Evolutionary conservation across 2,113 vertebrate species (phyloP).

Genomic region (Sclerurus mexicanus): DNA sequence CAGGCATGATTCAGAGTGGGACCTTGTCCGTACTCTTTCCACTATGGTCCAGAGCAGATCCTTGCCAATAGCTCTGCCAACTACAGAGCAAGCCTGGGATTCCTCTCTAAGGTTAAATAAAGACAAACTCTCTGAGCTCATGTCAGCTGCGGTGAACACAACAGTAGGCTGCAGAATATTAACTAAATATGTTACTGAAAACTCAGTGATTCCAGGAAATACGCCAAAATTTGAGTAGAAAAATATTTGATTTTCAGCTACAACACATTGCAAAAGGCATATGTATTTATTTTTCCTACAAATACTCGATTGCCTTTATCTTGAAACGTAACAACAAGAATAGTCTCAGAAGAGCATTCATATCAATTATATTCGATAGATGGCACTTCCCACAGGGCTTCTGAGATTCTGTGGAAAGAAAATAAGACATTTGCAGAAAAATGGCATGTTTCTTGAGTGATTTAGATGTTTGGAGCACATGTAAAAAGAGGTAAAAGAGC

Average conservation of each 20-base stretch:
- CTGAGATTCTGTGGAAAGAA: background rate
- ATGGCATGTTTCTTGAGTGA: background rate
- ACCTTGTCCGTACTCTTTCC: background rate
- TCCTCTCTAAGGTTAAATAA: slow-evolving; percentile 35
- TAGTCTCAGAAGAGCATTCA: background rate
- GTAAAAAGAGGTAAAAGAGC: background rate
- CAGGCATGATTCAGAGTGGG: fast-evolving
- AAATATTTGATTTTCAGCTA: slow-evolving; percentile 42
- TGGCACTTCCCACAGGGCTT: background rate
- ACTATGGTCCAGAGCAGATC: background rate
- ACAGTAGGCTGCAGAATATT: slow-evolving; percentile 14
- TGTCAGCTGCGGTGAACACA: background rate
- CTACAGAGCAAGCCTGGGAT: background rate
- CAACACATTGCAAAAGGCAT: slow-evolving; percentile 3
- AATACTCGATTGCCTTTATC: background rate
- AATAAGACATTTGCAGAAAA: background rate
- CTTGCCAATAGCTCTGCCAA: background rate
- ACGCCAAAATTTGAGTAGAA: slow-evolving; percentile 4
- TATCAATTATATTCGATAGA: background rate
- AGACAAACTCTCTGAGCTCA: background rate
- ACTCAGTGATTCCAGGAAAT: slow-evolving; percentile 28
- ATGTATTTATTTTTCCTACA: slow-evolving; percentile 29
- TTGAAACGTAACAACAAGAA: slow-evolving; percentile 14
- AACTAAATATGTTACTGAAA: background rate
- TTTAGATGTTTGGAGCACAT: background rate